A percentile compares a stretch with the other conserved stretches of the same genome.
Conservation (phyloP, 2,797 vertebrate genomes). For the Setipinna tenuifilis region DNA sequence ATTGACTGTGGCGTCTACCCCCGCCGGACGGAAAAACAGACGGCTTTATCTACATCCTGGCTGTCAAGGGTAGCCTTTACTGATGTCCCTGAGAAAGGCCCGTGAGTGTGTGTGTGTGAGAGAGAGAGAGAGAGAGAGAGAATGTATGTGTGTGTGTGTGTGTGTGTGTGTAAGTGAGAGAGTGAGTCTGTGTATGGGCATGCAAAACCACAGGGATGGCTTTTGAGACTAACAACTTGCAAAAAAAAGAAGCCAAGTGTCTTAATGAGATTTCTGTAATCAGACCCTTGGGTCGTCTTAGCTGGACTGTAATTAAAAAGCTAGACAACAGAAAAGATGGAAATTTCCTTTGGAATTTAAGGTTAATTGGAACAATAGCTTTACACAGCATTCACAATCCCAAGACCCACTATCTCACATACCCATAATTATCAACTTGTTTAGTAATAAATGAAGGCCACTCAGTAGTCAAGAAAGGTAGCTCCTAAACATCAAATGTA, state of each 20-base stretch:
- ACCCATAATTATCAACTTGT: not conserved
- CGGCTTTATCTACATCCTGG: slow-evolving; percentile 21
- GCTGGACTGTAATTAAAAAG: slow-evolving; percentile 60
- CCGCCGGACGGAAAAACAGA: not conserved
- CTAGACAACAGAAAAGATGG: slow-evolving; percentile 55
- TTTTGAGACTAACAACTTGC: not conserved
- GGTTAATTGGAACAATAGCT: slow-evolving; percentile 31
- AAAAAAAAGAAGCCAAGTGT: slow-evolving; percentile 48
- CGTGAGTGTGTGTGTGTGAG: slow-evolving; percentile 19
- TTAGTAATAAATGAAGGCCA: not conserved
- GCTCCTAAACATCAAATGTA: not conserved
- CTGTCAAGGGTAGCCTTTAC: slow-evolving; percentile 4
- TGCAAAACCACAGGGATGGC: slow-evolving; percentile 20
- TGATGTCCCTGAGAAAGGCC: not conserved
- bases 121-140: not conserved
- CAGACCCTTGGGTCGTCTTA: slow-evolving; percentile 52
- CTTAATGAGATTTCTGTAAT: slow-evolving; percentile 70
- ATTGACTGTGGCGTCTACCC: slow-evolving; percentile 19
- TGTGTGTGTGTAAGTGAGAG: not conserved
- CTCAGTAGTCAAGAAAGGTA: not conserved
- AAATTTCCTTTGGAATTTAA: slow-evolving; percentile 37
- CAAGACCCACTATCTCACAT: not conserved
- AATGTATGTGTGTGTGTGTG: slow-evolving; percentile 23
- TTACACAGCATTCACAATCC: not conserved
- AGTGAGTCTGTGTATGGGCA: not conserved